A percentile compares a stretch with the other conserved stretches of the same genome.
phyloP scores from a whole-genome alignment of 2,797 vertebrate genomes.

The Aphelocoma californica region DNA sequence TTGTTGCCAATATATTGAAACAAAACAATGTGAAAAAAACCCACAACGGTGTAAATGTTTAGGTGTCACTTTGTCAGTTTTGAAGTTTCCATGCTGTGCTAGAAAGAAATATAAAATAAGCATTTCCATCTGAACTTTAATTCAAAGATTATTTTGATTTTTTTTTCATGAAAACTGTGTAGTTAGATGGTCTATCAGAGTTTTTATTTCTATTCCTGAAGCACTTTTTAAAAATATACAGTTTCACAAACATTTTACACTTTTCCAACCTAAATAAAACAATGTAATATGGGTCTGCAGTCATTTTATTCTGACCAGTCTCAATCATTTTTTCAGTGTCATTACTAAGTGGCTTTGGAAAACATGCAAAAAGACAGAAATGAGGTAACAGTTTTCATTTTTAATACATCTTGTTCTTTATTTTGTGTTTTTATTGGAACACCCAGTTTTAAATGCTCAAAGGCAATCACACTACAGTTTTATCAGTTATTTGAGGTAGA shows the following conservation, averaged over 20 bases:
- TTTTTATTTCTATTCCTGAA: neutral
- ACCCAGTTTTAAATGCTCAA: neutral
- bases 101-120: neutral
- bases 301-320: neutral
- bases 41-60: rapidly evolving
- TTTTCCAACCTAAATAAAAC: neutral
- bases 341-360: neutral
- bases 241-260: neutral
- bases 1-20: neutral
- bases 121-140: neutral
- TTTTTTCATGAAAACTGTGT: neutral
- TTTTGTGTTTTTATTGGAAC: neutral
- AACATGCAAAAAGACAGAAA: neutral
- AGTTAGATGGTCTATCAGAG: neutral
- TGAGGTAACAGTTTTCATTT: neutral
- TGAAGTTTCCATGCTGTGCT: neutral
- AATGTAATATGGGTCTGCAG: neutral
- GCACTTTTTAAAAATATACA: rapidly evolving
- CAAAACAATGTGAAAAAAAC: rapidly evolving
- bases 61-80: neutral
- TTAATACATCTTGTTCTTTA: neutral
- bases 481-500: neutral
- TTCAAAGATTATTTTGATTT: neutral
- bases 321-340: neutral
- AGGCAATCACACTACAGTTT: neutral